Base-by-base conservation (phyloP, 64 coral and sea anemone species). In the Dendrophyllia cribrosa region DNA sequence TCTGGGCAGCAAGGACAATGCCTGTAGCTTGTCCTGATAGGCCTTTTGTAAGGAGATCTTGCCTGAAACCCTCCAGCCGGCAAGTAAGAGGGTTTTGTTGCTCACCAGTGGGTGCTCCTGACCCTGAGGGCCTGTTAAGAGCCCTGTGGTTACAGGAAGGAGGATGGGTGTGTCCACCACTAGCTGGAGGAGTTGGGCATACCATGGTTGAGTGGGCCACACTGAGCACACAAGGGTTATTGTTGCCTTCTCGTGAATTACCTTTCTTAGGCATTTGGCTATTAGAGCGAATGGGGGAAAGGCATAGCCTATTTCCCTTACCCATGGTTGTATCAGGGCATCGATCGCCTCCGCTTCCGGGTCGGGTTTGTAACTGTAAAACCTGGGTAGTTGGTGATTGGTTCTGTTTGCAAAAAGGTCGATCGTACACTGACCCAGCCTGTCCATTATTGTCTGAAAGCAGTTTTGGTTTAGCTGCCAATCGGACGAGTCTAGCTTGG, bases 281-380 rank as follows among this genome's bases (percentile, higher is more conserved):
- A 93, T 86, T 4, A 93, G 56, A 66, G 52, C 69, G 74, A 93
- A 93, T 19, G 91, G 75, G 25, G 84, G 91, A 86, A 79, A 88
- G 14, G 76, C 91, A 78, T 71, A 88, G 46, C 59, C 50, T 19
- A 69, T 81, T 22, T 76, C 25, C 56, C 59, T 64, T 13, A 14
- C 22, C 75, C 91, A 93, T 49, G 69, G 52, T 25, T 80, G 12
- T 14, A 23, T 34, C 21, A 93, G 79, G 17, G 91, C 84, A 88
- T 93, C 75, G 26, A 78, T 66, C 51, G 72, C 83, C 19, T 72
- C 12, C 5, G 75, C 84, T 15, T 78, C 24, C n/a, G 91, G 85
- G 47, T 93, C 84, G 64, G 91, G 85, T 78, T 43, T 67, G 45
- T 91, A 83, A 61, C 48, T 70, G 15, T 19, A 51, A 74, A 81